These are phyloP conservation scores for Regulus satrapa DNA, from an alignment of 2,113 vertebrate genomes.

Conservation along the genomic window DNA sequence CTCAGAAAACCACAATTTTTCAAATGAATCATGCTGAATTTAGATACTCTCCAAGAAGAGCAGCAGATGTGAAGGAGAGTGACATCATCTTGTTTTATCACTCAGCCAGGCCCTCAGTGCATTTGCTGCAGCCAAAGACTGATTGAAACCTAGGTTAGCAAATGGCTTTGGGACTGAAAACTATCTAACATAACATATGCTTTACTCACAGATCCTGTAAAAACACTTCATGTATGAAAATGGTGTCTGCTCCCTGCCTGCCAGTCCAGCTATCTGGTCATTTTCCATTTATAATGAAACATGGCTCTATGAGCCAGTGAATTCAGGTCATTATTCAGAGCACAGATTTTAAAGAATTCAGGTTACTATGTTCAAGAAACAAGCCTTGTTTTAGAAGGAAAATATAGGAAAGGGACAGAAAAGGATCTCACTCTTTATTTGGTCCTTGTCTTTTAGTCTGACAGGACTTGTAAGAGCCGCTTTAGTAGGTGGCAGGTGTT, in stretches of 20 bases:
- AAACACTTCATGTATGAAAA: background rate
- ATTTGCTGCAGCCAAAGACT: background rate
- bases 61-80: background rate
- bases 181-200: background rate
- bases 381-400: background rate
- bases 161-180: background rate
- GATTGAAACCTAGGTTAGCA: background rate
- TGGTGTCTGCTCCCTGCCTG: background rate
- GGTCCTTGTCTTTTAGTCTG: background rate
- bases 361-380: background rate
- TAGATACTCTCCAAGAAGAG: conserved; percentile 1
- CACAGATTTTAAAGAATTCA: background rate
- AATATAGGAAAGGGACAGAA: background rate
- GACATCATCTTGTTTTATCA: background rate
- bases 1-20: background rate
- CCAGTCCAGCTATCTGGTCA: background rate
- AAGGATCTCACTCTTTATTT: background rate
- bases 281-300: background rate
- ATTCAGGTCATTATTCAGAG: background rate
- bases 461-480: background rate
- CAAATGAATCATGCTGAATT: background rate
- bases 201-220: background rate
- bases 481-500: background rate
- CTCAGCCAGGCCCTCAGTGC: background rate
- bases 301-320: background rate